Base-by-base conservation (phyloP, 2,113 vertebrate species). In the Dicentrarchus labrax region DNA sequence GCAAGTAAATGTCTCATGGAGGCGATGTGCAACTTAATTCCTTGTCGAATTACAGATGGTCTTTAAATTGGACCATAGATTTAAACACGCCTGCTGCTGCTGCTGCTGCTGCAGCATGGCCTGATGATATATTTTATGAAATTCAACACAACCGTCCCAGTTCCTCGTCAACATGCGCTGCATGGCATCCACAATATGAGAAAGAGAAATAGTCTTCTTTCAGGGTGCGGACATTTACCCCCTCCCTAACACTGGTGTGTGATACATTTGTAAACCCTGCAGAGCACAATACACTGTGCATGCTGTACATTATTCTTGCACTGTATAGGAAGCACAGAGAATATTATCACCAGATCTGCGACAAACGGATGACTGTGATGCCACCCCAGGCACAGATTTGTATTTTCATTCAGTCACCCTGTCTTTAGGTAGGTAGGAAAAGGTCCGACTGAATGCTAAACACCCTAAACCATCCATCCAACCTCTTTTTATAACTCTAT, bases 341-440 rank as follows among this genome's bases (percentile, higher is more conserved):
- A 80, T 67, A 76, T 86, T 87, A 86, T 91, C 90, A 59, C 22
- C 30, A 50, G 66, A 83, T 86, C 76, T 72, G 60, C 22, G 48
- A 86, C 83, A 82, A 78, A 75, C 38, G 57, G 76, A 82, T 88
- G 51, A 60, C 51, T 8, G 60, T 47, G 2, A 72, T 2, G 30
- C 83, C 85, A 82, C 83, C 75, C 60, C 16, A 76, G 88, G 86
- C 78, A 76, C 36, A 81, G 71, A 82, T 85, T 77, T 72, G 57
- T 59, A 30, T 85, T 88, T 80, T 70, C 47, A 22, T 60, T 80
- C 84, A 72, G 41, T 70, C 16, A 2, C 41, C 22, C 41, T 11
- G 59, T 70, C 83, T 69, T 74, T 38, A 39, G 76, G 48, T 53
- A 16, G 76, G 21, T 15, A 16, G 21, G 24, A 59, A 59, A 57